Evolutionary conservation across 2,797 vertebrate species (phyloP).

Genomic region (Poecilia picta): DNA sequence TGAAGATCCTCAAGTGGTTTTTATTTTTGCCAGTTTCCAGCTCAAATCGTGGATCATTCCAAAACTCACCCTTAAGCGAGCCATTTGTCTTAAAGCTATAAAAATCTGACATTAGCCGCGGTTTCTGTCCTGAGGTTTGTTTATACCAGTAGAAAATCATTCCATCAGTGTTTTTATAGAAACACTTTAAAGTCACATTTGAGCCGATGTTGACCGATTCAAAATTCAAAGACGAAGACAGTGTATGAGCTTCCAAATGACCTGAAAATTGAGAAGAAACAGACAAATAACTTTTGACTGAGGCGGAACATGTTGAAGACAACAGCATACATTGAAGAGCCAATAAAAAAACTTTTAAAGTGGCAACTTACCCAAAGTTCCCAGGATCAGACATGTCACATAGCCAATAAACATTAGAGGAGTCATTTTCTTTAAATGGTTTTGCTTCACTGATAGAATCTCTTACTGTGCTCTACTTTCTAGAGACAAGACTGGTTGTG

Average conservation of each 20-base stretch:
- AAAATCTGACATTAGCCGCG: slow-evolving; percentile 19
- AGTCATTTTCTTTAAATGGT: slow-evolving; percentile 29
- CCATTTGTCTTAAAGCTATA: not conserved
- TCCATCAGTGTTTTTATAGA: not conserved
- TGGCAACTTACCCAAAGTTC: slow-evolving; percentile 33
- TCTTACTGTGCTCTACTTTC: slow-evolving; percentile 19
- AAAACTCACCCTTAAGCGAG: slow-evolving; percentile 18
- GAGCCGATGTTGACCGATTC: slow-evolving; percentile 23
- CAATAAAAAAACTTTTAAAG: accelerated
- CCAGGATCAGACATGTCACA: slow-evolving; percentile 25
- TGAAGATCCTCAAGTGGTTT: slow-evolving; percentile 35
- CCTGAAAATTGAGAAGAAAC: slow-evolving; percentile 12
- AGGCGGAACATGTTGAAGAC: not conserved
- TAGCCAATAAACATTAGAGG: slow-evolving; percentile 9
- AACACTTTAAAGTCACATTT: slow-evolving; percentile 41
- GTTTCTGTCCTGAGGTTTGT: slow-evolving; percentile 34
- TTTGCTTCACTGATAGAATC: not conserved
- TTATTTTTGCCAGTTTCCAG: not conserved
- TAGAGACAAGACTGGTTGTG: not conserved
- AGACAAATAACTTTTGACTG: not conserved
- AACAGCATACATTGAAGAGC: accelerated
- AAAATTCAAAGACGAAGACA: slow-evolving; percentile 9
- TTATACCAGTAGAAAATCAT: slow-evolving; percentile 40
- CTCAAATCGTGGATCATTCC: slow-evolving; percentile 19
- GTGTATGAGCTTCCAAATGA: not conserved